Conservation (phyloP, 2,797 vertebrate genomes). For the Mallotus villosus region DNA sequence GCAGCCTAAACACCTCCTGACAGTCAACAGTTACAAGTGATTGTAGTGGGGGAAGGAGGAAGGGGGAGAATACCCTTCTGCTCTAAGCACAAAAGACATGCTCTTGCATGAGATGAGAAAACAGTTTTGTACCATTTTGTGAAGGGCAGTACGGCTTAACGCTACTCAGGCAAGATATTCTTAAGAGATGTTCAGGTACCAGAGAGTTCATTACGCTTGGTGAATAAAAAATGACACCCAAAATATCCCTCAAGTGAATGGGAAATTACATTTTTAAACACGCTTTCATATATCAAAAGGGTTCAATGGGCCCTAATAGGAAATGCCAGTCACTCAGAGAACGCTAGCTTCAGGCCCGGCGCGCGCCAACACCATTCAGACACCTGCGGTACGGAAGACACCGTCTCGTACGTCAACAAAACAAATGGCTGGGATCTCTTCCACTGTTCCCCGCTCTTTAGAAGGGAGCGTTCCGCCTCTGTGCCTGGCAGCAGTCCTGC, state of each 20-base stretch:
- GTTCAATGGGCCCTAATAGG: conserved; percentile 40
- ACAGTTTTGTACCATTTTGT: neutral
- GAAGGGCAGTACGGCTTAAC: neutral
- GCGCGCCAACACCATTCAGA: conserved; percentile 10
- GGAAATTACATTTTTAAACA: conserved; percentile 33
- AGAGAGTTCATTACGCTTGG: conserved; percentile 24
- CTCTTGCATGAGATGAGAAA: neutral
- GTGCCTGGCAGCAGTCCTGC: neutral
- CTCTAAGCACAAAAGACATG: neutral
- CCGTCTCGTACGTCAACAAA: conserved; percentile 7
- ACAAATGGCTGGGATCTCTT: neutral
- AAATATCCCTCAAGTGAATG: conserved; percentile 29
- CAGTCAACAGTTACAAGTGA: conserved; percentile 11
- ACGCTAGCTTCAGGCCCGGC: conserved; percentile 8
- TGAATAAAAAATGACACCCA: conserved; percentile 11
- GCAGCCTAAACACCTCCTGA: conserved; percentile 7
- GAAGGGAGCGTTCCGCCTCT: neutral
- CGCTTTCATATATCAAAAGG: conserved; percentile 28
- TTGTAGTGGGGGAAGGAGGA: neutral
- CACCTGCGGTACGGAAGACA: neutral
- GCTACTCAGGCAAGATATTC: neutral
- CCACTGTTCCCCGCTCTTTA: conserved; percentile 2
- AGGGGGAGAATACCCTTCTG: neutral
- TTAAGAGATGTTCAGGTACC: conserved; percentile 6
- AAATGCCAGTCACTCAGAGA: conserved; percentile 34